Percentiles rank a stretch among this genome's conserved stretches.
phyloP scores from a whole-genome alignment of 2,113 vertebrate species.

The Brachypteracias leptosomus region DNA sequence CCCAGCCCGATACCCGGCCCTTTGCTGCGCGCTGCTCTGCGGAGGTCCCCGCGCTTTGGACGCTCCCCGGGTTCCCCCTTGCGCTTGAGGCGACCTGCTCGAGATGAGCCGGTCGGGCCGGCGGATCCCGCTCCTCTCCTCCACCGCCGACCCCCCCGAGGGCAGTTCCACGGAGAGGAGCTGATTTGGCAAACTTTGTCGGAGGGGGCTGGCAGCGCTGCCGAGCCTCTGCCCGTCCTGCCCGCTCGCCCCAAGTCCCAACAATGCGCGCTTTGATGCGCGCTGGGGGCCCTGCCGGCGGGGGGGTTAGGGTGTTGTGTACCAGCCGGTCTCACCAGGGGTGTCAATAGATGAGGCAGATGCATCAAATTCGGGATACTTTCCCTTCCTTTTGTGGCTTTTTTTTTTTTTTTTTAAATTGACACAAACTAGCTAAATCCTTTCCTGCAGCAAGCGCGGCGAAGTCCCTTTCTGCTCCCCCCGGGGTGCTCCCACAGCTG shows the following conservation, averaged over 20 bases:
- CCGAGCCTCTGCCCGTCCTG: conserved; percentile 41
- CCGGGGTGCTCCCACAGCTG: background rate
- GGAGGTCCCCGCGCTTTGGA: background rate
- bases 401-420: no score
- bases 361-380: background rate
- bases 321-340: no score
- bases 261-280: no score
- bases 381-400: background rate
- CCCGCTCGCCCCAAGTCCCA: conserved; percentile 41
- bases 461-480: background rate
- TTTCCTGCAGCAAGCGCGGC: no score
- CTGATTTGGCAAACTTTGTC: conserved; percentile 40
- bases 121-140: no score
- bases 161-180: background rate
- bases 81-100: no score
- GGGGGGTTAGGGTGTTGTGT: conserved; percentile 50
- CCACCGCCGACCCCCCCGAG: no score
- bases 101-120: no score
- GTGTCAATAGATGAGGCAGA: background rate
- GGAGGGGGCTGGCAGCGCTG: conserved; percentile 35
- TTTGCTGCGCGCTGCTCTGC: background rate
- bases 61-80: no score
- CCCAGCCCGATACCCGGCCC: no score
- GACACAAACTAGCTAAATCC: background rate
- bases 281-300: conserved; percentile 44